Conservation (phyloP, 2,797 vertebrate genomes). For the Aselliscus stoliczkanus region DNA sequence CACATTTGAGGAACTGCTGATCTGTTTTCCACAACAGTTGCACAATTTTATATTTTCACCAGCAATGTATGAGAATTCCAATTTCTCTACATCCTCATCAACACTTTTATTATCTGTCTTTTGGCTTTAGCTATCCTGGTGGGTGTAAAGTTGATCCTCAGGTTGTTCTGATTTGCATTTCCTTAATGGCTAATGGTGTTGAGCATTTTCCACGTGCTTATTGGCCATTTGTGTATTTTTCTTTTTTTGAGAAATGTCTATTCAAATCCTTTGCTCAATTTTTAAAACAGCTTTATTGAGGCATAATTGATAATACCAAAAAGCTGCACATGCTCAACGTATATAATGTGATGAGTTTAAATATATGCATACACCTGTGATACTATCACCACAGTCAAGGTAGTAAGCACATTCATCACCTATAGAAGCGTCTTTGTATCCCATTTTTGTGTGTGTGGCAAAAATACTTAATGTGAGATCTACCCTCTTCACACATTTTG, state of each 20-base stretch:
- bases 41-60: background rate
- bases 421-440: background rate
- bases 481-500: background rate
- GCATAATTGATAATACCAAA: background rate
- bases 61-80: background rate
- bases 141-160: background rate
- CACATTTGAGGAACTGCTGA: background rate
- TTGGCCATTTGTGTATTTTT: background rate
- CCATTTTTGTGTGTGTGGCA: background rate
- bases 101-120: background rate
- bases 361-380: background rate
- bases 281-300: background rate
- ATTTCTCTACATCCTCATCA: background rate
- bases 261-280: background rate
- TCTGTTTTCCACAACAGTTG: background rate
- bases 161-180: background rate
- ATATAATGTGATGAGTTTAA: background rate
- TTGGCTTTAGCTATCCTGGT: background rate
- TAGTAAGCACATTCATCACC: background rate
- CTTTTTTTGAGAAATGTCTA: background rate
- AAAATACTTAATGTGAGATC: background rate
- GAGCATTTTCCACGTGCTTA: background rate
- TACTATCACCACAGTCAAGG: background rate
- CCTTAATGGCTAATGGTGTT: background rate
- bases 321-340: background rate